Evolutionary conservation across 2,888 invertebrate genomes (phyloP).

Genomic region (Beris morrisii): DNA sequence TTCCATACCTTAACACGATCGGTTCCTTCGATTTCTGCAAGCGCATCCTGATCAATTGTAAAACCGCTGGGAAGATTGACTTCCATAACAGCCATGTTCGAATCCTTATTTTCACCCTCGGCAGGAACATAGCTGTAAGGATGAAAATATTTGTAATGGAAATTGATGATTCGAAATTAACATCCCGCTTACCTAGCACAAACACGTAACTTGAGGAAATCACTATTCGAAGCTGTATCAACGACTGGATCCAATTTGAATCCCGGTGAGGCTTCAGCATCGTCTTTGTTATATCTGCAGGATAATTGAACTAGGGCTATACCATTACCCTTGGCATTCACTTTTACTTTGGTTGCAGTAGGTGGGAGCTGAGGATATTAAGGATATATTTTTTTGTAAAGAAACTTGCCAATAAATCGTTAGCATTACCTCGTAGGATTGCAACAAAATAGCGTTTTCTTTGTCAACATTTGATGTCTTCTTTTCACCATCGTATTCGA

Average conservation of each 20-base stretch:
- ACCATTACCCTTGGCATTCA: slow-evolving; percentile 77
- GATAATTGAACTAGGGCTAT: slow-evolving; percentile 72
- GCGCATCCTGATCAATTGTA: slow-evolving; percentile 76
- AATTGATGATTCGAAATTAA: no score
- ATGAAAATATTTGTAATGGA: no score
- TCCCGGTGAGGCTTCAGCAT: slow-evolving; percentile 83
- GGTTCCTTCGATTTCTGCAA: slow-evolving; percentile 66
- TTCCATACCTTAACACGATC: slow-evolving; percentile 54
- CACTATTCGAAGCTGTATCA: slow-evolving; percentile 78
- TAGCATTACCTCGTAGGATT: slow-evolving; percentile 66
- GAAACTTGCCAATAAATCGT: background rate
- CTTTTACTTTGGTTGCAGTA: slow-evolving; percentile 62
- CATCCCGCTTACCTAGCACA: slow-evolving; percentile 67
- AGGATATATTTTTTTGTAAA: background rate
- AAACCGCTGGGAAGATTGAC: slow-evolving; percentile 89
- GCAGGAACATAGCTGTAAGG: slow-evolving; percentile 48
- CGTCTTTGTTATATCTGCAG: slow-evolving; percentile 76
- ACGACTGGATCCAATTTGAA: slow-evolving; percentile 85
- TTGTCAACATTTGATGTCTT: slow-evolving; percentile 64
- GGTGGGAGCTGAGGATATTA: slow-evolving; percentile 31
- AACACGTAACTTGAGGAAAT: slow-evolving; percentile 81
- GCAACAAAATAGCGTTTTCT: slow-evolving; percentile 76
- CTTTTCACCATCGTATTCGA: slow-evolving; percentile 44
- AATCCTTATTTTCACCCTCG: slow-evolving; percentile 55
- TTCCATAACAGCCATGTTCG: slow-evolving; percentile 88